Evolutionary conservation across 2,113 vertebrate genomes (phyloP), one percentile per base, ranked within the genome.

Genomic region (Ginglymostoma cirratum): DNA sequence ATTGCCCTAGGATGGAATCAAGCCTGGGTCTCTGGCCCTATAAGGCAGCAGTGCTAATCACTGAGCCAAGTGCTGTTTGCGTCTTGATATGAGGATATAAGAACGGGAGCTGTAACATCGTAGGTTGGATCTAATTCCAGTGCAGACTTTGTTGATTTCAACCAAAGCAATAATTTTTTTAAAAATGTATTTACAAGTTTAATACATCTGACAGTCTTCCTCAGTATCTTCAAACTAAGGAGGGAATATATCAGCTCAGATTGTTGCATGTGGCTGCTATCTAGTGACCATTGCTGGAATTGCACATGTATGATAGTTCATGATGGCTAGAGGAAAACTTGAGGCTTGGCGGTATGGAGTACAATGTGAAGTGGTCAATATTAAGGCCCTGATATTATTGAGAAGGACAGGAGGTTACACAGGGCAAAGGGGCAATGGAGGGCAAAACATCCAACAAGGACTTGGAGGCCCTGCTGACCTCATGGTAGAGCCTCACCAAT

Each of bases 181-280:
- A 92, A 66, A 21, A 61, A 34, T 38, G 2, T n/a, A 3, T 66
- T 38, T 38, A 65, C 17, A 55, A 61, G 61, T 61, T 66, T 65
- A 0, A 66, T 92, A 38, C 34, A 66, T n/a, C 87, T 14, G 86
- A 61, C 27, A n/a, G 87, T 61, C 87, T 34, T 61, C 30, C 23
- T 5, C 38, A 83, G 42, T 17, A 42, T 42, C 80, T 42, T 17
- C 30, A 65, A 55, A 34, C 17, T 1, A 38, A 34, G 61, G 30
- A 67, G 89, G 61, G 21, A 93, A n/a, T 6, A 19, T n/a, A 61
- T 65, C 87, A 92, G 55, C 87, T 92, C 61, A 15, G 34, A 67
- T 67, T 93, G 89, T 19, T 93, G 89, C 65, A 38, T 21, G 21
- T 93, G 89, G 66, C 66, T 38, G 89, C 89, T 93, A 93, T 38